These are phyloP conservation scores for Phocides pigmalion DNA, from an alignment of 1,140 invertebrate genomes.

Conservation along the genomic window DNA sequence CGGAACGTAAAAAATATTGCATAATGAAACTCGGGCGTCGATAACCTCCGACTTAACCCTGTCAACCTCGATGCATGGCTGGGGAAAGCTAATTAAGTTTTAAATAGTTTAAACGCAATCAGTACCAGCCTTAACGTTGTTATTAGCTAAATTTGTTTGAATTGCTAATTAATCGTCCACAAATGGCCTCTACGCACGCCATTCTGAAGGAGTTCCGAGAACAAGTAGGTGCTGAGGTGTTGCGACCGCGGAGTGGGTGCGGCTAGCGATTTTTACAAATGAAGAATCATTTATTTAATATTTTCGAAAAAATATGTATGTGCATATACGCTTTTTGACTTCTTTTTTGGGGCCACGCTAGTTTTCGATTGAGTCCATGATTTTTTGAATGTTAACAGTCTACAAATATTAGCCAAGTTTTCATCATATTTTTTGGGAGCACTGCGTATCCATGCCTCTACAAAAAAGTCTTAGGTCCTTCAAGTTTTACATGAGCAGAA, in stretches of 20 bases:
- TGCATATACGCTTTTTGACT: no score
- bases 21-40: not conserved
- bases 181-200: slow-evolving; percentile 54
- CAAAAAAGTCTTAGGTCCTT: no score
- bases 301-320: not conserved
- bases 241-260: not conserved
- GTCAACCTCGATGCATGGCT: slow-evolving; percentile 4
- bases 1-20: no score
- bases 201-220: slow-evolving; percentile 29
- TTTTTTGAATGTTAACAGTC: no score
- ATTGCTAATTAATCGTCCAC: slow-evolving; percentile 60
- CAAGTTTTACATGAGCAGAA: no score
- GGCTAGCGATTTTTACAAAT: not conserved
- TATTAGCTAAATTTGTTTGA: slow-evolving; percentile 73
- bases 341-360: no score
- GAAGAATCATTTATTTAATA: not conserved
- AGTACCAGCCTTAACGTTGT: slow-evolving; percentile 47
- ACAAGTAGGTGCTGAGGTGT: not conserved
- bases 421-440: no score
- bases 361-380: no score
- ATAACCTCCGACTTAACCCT: not conserved
- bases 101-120: slow-evolving; percentile 51
- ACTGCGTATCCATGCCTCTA: no score
- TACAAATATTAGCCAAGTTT: no score
- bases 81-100: slow-evolving; percentile 4